These are phyloP conservation scores for Latrodectus geometricus DNA, from an alignment of 1,140 invertebrate species.

Conservation along the genomic window DNA sequence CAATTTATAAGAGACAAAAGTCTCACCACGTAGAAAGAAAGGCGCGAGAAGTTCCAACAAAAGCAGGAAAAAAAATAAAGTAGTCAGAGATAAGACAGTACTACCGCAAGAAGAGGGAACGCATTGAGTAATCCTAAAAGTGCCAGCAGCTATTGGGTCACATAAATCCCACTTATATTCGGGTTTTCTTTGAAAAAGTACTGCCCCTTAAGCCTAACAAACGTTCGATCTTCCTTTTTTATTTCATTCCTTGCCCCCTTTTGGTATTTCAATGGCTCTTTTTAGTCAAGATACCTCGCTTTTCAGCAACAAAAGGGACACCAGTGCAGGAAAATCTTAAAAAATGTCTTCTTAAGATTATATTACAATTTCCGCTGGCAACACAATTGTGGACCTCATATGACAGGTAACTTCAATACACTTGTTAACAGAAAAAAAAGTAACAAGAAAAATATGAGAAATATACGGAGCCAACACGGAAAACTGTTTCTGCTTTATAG, in stretches of 20 bases:
- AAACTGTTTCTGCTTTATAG: constrained; percentile 25
- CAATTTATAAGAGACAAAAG: constrained; percentile 34
- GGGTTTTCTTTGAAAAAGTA: constrained; percentile 27
- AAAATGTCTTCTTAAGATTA: constrained; percentile 39
- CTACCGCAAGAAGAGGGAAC: not conserved
- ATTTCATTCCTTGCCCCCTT: not conserved
- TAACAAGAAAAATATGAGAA: constrained; percentile 2
- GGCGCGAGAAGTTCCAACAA: not conserved
- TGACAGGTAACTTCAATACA: constrained; percentile 33
- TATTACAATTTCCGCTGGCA: constrained; percentile 53
- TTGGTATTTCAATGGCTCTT: not conserved
- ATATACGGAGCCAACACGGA: constrained; percentile 9
- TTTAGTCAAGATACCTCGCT: not conserved
- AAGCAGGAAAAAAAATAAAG: not conserved
- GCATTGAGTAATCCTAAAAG: constrained; percentile 2
- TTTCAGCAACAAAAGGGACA: constrained; percentile 35
- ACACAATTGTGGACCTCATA: constrained; percentile 32
- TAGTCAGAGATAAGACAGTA: constrained; percentile 18
- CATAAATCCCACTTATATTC: constrained; percentile 57
- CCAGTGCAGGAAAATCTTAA: not conserved
- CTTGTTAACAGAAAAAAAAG: not conserved
- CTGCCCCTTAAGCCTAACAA: constrained; percentile 42
- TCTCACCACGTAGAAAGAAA: not conserved
- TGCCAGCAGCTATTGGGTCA: constrained; percentile 22
- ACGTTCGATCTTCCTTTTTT: constrained; percentile 19